Evolutionary conservation across 2,113 vertebrate species (phyloP).

Genomic region (Halcyon malimbica): DNA sequence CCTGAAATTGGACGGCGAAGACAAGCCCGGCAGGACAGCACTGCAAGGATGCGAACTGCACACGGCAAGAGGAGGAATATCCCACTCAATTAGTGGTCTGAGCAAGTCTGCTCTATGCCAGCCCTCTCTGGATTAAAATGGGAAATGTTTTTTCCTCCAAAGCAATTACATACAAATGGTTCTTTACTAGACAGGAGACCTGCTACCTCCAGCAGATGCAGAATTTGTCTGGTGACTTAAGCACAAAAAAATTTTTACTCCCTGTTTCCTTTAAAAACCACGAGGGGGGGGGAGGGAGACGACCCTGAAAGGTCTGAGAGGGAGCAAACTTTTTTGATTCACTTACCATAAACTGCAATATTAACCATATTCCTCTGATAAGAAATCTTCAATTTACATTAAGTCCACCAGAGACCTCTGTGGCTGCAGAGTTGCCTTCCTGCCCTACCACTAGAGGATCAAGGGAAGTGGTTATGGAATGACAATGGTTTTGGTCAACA

Average conservation of each 20-base stretch:
- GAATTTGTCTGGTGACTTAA: not conserved
- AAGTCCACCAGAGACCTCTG: not conserved
- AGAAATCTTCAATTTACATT: not conserved
- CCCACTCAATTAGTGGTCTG: accelerated
- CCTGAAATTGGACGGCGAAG: not conserved
- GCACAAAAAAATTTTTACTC: not conserved
- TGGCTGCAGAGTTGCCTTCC: not conserved
- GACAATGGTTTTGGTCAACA: not conserved
- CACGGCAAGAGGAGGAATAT: not conserved
- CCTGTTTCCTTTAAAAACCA: not conserved
- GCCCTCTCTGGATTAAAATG: not conserved
- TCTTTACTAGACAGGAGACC: not conserved
- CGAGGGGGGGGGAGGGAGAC: too few species aligned
- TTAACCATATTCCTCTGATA: not conserved
- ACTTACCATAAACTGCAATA: not conserved
- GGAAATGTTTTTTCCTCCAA: not conserved
- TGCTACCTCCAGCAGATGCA: not conserved
- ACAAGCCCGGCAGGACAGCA: not conserved
- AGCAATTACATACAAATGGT: not conserved
- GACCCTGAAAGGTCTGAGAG: not conserved
- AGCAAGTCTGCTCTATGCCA: not conserved
- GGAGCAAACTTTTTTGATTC: not conserved
- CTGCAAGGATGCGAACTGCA: accelerated
- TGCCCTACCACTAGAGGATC: not conserved
- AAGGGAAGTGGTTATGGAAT: not conserved